phyloP scores from a whole-genome alignment of 2,797 vertebrate species.

The Coregonus suidteri region DNA sequence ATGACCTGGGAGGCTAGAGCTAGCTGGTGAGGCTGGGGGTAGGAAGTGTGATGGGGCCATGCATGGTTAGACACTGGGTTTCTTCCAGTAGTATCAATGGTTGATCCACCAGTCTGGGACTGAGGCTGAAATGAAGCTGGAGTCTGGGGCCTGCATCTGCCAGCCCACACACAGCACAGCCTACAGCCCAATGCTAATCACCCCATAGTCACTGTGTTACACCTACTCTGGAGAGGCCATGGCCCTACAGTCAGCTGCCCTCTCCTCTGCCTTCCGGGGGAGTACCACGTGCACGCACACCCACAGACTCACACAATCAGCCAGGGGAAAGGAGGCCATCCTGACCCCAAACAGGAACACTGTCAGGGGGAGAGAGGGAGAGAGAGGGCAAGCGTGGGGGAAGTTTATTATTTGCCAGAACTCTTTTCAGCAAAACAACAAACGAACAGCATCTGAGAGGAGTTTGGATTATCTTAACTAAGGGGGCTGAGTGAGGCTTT shows the following conservation, averaged over 20 bases:
- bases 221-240: conserved; percentile 50
- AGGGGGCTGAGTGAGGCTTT: conserved; percentile 73
- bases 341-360: conserved; percentile 67
- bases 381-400: conserved; percentile 55
- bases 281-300: conserved; percentile 48
- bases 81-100: conserved; percentile 9
- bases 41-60: conserved; percentile 20
- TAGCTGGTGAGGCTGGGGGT: conserved; percentile 8
- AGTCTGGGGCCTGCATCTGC: conserved; percentile 54
- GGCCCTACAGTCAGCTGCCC: conserved; percentile 44
- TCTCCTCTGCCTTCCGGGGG: conserved; percentile 26
- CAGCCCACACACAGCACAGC: conserved; percentile 30
- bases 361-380: conserved; percentile 61
- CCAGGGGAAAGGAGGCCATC: conserved; percentile 63
- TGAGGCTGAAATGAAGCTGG: conserved; percentile 23
- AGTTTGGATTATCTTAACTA: conserved; percentile 80
- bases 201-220: conserved; percentile 48
- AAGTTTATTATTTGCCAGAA: conserved; percentile 67
- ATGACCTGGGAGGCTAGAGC: conserved; percentile 22
- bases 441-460: conserved; percentile 75
- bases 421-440: conserved; percentile 67
- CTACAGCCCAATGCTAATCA: conserved; percentile 51
- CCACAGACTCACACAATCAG: conserved; percentile 61
- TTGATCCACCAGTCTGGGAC: conserved; percentile 21
- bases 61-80: conserved; percentile 25